phyloP scores from a whole-genome alignment of 2,888 invertebrate species.

The Nebria brevicollis region DNA sequence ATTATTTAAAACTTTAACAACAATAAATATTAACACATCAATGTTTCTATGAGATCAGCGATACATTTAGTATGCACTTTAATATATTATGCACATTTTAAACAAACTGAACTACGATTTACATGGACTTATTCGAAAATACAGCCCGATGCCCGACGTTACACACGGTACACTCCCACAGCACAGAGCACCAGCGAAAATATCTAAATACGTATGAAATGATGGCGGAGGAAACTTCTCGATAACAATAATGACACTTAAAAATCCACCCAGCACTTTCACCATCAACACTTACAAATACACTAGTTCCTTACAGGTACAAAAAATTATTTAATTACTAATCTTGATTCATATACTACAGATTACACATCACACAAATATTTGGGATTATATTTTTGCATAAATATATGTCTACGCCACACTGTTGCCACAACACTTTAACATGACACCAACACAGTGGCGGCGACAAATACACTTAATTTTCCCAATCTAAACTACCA shows the following conservation, averaged over 20 bases:
- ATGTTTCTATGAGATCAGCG: slow-evolving; percentile 14
- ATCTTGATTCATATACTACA: background rate
- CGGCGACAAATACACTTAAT: too few species aligned
- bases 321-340: background rate
- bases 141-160: slow-evolving; percentile 12
- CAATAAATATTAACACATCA: slow-evolving; percentile 30
- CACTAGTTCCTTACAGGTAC: slow-evolving; percentile 3
- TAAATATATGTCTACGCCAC: slow-evolving; percentile 21
- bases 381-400: slow-evolving; percentile 24
- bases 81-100: slow-evolving; percentile 33
- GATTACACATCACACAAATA: slow-evolving; percentile 16
- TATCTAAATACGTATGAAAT: slow-evolving; percentile 45
- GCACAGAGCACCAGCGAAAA: slow-evolving; percentile 34
- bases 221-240: slow-evolving; percentile 37
- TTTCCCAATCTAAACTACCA: too few species aligned
- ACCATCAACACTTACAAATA: slow-evolving; percentile 5
- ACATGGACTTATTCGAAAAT: slow-evolving; percentile 2
- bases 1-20: slow-evolving; percentile 30
- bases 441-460: background rate
- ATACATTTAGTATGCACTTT: slow-evolving; percentile 10
- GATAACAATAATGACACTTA: slow-evolving; percentile 27
- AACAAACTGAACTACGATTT: slow-evolving; percentile 14
- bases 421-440: slow-evolving; percentile 16
- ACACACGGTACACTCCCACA: slow-evolving; percentile 42
- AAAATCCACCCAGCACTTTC: background rate